Evolutionary conservation across 1,140 invertebrate genomes (phyloP).

Genomic region (Achatina immaculata): DNA sequence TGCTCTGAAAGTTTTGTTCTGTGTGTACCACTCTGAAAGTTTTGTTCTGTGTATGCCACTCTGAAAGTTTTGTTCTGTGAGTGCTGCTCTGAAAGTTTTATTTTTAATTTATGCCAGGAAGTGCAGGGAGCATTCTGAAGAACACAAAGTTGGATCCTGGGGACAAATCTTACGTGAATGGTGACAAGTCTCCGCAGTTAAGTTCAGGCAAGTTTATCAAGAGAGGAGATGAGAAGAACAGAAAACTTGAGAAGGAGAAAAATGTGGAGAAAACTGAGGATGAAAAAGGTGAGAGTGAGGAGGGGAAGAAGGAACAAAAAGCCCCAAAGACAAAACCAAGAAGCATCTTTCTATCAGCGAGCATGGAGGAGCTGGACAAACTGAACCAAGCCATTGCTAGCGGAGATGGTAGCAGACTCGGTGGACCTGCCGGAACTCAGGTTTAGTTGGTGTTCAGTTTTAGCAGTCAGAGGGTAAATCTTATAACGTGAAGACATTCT

Average conservation of each 20-base stretch:
- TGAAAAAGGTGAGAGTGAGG: not conserved
- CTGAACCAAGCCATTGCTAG: not conserved
- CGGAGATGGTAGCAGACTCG: not conserved
- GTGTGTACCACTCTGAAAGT: too few species aligned
- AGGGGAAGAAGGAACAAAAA: not conserved
- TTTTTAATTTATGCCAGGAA: too few species aligned
- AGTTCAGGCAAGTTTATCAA: not conserved
- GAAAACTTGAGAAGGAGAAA: not conserved
- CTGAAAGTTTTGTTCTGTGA: too few species aligned
- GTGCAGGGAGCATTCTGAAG: too few species aligned
- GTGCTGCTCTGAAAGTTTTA: too few species aligned
- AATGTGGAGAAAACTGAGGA: not conserved
- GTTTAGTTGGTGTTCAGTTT: not conserved
- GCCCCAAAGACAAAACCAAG: conserved; percentile 1
- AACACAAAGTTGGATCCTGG: too few species aligned
- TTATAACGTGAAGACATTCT: not conserved
- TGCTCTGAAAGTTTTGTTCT: too few species aligned
- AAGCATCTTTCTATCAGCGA: conserved; percentile 24
- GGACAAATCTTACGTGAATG: too few species aligned
- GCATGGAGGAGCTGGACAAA: conserved; percentile 28
- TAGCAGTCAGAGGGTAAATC: not conserved
- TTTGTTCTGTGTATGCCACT: too few species aligned
- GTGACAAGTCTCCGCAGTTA: not conserved
- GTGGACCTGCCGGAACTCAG: not conserved
- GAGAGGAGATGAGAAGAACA: not conserved